These are phyloP conservation scores for Melipona quadrifasciata DNA, from an alignment of 1,140 invertebrate species.

Conservation along the genomic window DNA sequence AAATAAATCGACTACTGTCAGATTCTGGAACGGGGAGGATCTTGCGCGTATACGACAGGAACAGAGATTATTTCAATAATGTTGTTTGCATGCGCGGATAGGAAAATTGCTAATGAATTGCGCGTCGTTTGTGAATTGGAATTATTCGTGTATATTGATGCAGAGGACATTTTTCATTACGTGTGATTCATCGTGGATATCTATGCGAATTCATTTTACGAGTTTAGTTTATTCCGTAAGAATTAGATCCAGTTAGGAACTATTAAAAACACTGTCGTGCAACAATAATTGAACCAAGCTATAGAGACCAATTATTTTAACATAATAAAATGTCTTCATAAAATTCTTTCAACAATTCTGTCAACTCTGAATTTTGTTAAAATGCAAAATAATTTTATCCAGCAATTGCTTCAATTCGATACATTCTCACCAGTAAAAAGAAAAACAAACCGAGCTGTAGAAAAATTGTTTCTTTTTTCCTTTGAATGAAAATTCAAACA, in stretches of 20 bases:
- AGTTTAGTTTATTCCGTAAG: background rate
- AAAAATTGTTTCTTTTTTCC: too few relatives aligned
- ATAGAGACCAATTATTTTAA: too few relatives aligned
- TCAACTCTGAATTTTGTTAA: background rate
- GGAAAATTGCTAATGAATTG: background rate
- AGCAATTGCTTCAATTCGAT: too few relatives aligned
- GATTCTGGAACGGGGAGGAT: background rate
- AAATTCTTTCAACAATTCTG: background rate
- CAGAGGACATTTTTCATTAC: too few relatives aligned
- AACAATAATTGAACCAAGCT: background rate
- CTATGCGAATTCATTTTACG: too few relatives aligned
- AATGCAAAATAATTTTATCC: background rate
- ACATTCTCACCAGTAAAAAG: too few relatives aligned
- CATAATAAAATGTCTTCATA: background rate
- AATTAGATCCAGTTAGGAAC: background rate
- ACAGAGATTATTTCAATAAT: background rate
- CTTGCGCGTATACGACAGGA: background rate
- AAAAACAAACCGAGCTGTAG: too few relatives aligned
- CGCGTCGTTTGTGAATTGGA: background rate
- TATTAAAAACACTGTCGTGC: background rate
- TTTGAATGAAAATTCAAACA: too few relatives aligned
- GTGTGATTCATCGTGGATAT: too few relatives aligned
- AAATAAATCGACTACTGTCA: constrained; percentile 34
- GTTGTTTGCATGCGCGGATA: background rate
- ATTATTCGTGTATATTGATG: background rate